A percentile compares a stretch with the other conserved stretches of the same genome.
These are phyloP conservation scores for Zelostemma sp. DNA, from an alignment of 1,140 invertebrate genomes.

Conservation along the genomic window DNA sequence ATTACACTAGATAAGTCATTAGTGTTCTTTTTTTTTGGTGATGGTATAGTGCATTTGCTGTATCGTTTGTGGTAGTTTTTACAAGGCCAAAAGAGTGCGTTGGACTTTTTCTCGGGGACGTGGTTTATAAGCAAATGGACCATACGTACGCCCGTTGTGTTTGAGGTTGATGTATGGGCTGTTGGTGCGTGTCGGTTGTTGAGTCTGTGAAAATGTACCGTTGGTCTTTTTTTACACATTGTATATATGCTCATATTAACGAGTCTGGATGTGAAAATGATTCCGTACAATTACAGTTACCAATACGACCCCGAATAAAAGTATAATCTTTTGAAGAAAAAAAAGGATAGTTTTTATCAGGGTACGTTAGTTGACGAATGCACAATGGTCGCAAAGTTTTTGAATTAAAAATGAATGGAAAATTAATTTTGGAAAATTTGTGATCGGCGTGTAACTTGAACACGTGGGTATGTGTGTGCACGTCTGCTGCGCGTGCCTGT, in stretches of 20 bases:
- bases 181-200: constrained; percentile 58
- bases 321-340: background rate
- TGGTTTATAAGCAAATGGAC: constrained; percentile 61
- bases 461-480: constrained; percentile 12
- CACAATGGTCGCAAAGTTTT: too few species aligned
- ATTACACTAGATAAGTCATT: constrained; percentile 57
- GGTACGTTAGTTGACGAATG: too few species aligned
- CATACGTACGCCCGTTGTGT: constrained; percentile 50
- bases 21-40: constrained; percentile 65
- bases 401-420: too few species aligned
- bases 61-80: constrained; percentile 62
- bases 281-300: constrained; percentile 7
- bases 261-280: constrained; percentile 20
- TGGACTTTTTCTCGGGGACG: constrained; percentile 17
- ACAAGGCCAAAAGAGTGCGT: too few species aligned
- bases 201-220: constrained; percentile 57
- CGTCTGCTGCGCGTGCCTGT: constrained; percentile 16
- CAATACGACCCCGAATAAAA: background rate
- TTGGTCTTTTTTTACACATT: constrained; percentile 42
- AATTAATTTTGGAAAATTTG: too few species aligned
- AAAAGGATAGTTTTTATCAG: too few species aligned
- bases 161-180: constrained; percentile 59
- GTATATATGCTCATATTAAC: constrained; percentile 50
- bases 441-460: constrained; percentile 6
- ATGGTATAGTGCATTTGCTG: constrained; percentile 71